Evolutionary conservation across 2,888 invertebrate species (phyloP), one percentile per base, ranked within the genome.

Genomic region (Microctonus aethiopoides): DNA sequence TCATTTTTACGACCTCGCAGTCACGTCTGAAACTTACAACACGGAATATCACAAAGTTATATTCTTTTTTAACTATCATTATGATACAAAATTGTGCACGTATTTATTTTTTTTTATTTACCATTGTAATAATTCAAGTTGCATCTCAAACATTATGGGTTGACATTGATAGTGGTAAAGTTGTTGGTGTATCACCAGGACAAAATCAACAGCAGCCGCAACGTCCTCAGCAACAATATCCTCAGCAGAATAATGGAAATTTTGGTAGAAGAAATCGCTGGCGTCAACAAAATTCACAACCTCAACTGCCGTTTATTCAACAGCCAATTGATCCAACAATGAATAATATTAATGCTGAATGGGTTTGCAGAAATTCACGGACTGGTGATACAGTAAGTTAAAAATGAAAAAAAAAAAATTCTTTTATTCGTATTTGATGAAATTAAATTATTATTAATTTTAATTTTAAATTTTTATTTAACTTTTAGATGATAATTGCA

Each of bases 311-410:
- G n/a, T n/a, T 24, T 68, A 4, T 56, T 67, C 52, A 32, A 34
- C n/a, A 62, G 66, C 39, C 56, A 62, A 26, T 63, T 65, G 32
- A 6, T 66, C 62, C n/a, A 59, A 64, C 22, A 16, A 41, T 54
- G 24, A 73, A 34, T 46, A 59, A 1, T 24, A 16, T 73, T 22
- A 65, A 73, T 5, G 69, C 74, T 4, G 76, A 77, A 36, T 81
- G 79, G 81, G 57, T 81, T 39, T 82, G 81, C 68, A 74, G 54
- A 4, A 78, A 75, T 70, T 71, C 71, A 4, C 73, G 67, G 41
- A 77, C 75, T 9, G 76, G 75, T 1, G 75, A 75, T 34, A 78
- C 73, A 73, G 81, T 81, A 67, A 54, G 75, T 74, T 36, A 1
- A 20, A 9, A 24, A 16, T 6, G 66, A 73, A 56, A 36, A 46